Conservation (phyloP, 2,113 vertebrate genomes). For the Callithrix jacchus region DNA sequence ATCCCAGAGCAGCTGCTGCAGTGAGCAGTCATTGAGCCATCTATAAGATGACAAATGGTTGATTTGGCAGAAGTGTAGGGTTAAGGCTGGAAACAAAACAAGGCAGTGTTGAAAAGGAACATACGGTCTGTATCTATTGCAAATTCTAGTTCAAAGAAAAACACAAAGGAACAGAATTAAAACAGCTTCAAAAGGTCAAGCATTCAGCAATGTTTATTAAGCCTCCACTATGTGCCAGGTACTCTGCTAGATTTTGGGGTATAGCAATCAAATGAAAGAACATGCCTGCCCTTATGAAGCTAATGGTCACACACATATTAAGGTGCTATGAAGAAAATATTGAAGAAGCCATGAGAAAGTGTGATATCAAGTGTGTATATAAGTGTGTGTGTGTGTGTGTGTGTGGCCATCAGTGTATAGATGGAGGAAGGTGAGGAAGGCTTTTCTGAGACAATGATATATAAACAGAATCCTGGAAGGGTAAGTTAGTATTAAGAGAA, state of each 20-base stretch:
- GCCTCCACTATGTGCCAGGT: background rate
- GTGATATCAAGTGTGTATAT: background rate
- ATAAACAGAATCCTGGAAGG: background rate
- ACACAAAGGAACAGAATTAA: background rate
- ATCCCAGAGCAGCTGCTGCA: background rate
- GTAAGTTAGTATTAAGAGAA: background rate
- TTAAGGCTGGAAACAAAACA: background rate
- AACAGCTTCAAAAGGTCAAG: constrained; percentile 20
- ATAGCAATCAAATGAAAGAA: background rate
- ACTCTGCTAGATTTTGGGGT: background rate
- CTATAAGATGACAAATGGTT: background rate
- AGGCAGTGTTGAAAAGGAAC: background rate
- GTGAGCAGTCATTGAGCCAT: too few species aligned
- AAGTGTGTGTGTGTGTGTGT: background rate
- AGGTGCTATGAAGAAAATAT: background rate
- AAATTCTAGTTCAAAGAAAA: constrained; percentile 26
- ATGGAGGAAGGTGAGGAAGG: background rate
- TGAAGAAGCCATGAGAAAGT: background rate
- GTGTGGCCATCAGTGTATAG: background rate
- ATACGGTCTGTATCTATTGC: background rate
- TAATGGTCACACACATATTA: background rate
- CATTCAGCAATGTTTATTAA: background rate
- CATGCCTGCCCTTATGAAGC: background rate
- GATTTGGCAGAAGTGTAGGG: background rate
- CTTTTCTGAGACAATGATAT: background rate